Conservation (phyloP, 2,888 invertebrate species). For the Drosophila rellima region DNA sequence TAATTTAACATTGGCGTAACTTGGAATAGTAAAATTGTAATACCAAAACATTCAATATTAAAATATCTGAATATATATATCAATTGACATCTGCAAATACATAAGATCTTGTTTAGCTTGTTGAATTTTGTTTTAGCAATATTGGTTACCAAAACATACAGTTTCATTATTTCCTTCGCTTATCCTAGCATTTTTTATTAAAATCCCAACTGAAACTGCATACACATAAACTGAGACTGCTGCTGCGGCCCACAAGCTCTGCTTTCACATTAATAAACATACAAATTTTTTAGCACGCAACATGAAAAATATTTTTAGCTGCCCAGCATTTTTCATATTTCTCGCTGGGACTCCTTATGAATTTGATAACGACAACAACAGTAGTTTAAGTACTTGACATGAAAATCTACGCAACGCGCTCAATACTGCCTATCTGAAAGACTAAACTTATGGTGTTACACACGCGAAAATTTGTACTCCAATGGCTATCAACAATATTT, state of each 20-base stretch:
- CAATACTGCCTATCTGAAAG: slow-evolving; percentile 42
- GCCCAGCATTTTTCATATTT: slow-evolving; percentile 26
- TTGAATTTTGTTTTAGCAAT: neutral
- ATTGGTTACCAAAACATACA: neutral
- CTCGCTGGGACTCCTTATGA: slow-evolving; percentile 47
- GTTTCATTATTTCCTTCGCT: neutral
- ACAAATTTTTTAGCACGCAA: slow-evolving; percentile 69
- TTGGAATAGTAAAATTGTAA: neutral
- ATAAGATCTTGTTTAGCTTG: neutral
- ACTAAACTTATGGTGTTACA: slow-evolving; percentile 60
- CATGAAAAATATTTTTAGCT: slow-evolving; percentile 52
- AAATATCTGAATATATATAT: neutral
- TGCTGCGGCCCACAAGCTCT: slow-evolving; percentile 17
- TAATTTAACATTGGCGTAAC: slow-evolving; percentile 27
- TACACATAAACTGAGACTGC: too few relatives aligned
- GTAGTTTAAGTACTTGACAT: slow-evolving; percentile 72
- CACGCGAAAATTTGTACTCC: slow-evolving; percentile 66
- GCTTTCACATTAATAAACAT: slow-evolving; percentile 53
- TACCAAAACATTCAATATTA: neutral
- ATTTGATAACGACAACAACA: slow-evolving; percentile 49
- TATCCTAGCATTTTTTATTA: slow-evolving; percentile 16
- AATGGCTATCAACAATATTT: slow-evolving; percentile 40
- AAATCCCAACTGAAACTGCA: slow-evolving; percentile 29
- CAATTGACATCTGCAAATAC: neutral
- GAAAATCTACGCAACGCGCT: slow-evolving; percentile 61